Evolutionary conservation across 2,888 invertebrate genomes (phyloP), one percentile per base, ranked within the genome.

Genomic region (Thalpophila matura): DNA sequence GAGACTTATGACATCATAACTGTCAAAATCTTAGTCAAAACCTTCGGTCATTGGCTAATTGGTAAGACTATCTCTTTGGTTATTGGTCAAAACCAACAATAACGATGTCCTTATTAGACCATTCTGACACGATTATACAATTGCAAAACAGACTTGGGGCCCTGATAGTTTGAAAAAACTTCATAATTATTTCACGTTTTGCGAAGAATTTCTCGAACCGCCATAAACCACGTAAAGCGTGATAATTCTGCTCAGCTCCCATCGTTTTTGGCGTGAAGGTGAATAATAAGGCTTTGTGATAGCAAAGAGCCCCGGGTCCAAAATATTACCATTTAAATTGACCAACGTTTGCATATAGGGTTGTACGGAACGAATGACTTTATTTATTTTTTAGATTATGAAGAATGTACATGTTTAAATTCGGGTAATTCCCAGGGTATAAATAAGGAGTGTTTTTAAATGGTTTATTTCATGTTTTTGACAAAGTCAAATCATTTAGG

Each of bases 271-370:
- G 58, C 55, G 42, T 54, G 40, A 72, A 68, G 61, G 57, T 58
- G 72, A 76, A 70, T 70, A 62, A 75, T 72, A 65, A 66, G 58
- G 56, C 65, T 62, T 51, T 63, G 56, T 76, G 79, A 57, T 56
- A 78, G 55, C 61, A 56, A 63, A 78, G 68, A 67, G 80, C 68
- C 74, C 59, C 63, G 29, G 64, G 67, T 59, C 56, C 63, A 37
- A 68, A 70, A 73, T 79, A 88, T 88, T 88, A 84, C 79, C 89
- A 88, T 88, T 84, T 87, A 88, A 87, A 88, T 87, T 86, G 84
- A 79, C 72, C 68, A 56, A 53, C 54, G 40, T 50, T 62, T 24
- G 31, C 22, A 29, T 2, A n/a, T 45, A 81, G 81, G 81, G 81
- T n/a, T 77, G 79, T 29, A 3, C 27, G 5, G 64, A 24, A 31